Percentiles rank a stretch among this genome's conserved stretches.
These are phyloP conservation scores for Troglohyphantes excavatus DNA, from an alignment of 2,888 invertebrate genomes.

Conservation along the genomic window DNA sequence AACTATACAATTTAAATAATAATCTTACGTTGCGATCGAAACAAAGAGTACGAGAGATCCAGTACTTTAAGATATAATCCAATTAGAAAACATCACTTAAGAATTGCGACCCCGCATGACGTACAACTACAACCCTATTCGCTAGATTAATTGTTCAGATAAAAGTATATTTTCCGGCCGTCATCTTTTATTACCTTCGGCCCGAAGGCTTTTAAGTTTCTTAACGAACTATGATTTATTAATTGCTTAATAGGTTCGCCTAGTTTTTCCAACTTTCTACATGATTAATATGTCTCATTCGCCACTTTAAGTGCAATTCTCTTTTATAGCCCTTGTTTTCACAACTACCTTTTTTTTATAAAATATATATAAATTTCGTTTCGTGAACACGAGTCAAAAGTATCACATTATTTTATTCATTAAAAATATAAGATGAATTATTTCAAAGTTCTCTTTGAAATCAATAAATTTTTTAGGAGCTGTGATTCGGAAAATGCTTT, in stretches of 20 bases:
- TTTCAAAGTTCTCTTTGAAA: too few relatives aligned
- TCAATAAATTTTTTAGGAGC: too few relatives aligned
- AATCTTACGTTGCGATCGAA: constrained; percentile 29
- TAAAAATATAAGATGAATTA: too few relatives aligned
- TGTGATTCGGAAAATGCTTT: too few relatives aligned
- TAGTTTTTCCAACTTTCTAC: not conserved
- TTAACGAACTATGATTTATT: constrained; percentile 9
- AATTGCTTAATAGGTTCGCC: not conserved
- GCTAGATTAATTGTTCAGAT: constrained; percentile 37
- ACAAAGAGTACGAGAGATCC: not conserved
- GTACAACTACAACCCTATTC: not conserved
- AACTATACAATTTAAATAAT: constrained; percentile 16
- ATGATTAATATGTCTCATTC: not conserved
- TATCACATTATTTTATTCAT: too few relatives aligned
- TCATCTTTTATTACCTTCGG: constrained; percentile 1
- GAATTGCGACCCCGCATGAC: not conserved
- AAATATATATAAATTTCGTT: not conserved
- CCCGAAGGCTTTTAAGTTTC: not conserved
- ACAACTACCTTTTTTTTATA: not conserved
- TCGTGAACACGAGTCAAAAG: too few relatives aligned
- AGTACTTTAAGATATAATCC: not conserved
- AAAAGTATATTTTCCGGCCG: constrained; percentile 17
- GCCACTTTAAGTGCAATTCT: not conserved
- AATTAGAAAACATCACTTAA: constrained; percentile 18
- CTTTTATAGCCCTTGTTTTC: not conserved